A percentile compares a stretch with the other conserved stretches of the same genome.
Conservation (phyloP, 2,888 invertebrate genomes). For the Slavum lentiscoides region DNA sequence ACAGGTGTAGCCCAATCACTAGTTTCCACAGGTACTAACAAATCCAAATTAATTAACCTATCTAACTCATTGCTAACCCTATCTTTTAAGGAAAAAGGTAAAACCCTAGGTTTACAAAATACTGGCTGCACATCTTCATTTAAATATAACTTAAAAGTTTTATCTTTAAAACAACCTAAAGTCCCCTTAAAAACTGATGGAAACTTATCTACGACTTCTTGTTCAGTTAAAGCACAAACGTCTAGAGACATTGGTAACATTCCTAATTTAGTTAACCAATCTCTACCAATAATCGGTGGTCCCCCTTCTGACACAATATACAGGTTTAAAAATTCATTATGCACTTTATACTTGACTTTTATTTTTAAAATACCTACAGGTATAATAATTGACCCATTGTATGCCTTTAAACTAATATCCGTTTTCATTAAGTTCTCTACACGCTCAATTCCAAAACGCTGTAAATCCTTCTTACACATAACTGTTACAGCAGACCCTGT, state of each 20-base stretch:
- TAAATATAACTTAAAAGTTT: slow-evolving; percentile 8
- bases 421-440: background rate
- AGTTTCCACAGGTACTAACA: slow-evolving; percentile 55
- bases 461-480: background rate
- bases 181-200: background rate
- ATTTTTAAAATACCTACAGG: no score
- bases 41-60: slow-evolving; percentile 53
- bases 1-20: slow-evolving; percentile 58
- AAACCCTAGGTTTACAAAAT: slow-evolving; percentile 56
- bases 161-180: background rate
- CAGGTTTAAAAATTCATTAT: background rate
- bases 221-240: no score
- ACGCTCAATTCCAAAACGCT: background rate
- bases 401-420: background rate
- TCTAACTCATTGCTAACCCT: no score
- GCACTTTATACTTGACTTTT: no score
- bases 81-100: no score
- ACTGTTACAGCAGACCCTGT: background rate
- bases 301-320: background rate
- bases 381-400: background rate
- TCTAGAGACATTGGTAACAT: background rate
- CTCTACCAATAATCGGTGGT: background rate
- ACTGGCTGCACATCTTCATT: background rate
- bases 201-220: no score
- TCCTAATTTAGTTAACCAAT: background rate